phyloP scores from a whole-genome alignment of 2,888 invertebrate genomes.

The Coleophora flavipennella region DNA sequence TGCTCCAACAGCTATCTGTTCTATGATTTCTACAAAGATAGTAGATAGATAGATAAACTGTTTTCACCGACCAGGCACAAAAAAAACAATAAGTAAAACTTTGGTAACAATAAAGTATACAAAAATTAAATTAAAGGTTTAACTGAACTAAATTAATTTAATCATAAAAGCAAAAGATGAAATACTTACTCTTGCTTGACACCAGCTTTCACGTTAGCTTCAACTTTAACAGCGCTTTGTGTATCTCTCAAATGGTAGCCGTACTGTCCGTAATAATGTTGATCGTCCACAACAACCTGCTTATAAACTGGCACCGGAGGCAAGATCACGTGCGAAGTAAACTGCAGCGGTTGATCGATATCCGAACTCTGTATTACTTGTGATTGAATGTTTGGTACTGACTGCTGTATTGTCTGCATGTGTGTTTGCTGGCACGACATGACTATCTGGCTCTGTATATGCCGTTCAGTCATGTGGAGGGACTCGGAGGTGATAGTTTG shows the following conservation, averaged over 20 bases:
- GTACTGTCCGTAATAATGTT: constrained; percentile 45
- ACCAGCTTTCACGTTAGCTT: constrained; percentile 24
- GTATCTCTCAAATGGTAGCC: constrained; percentile 40
- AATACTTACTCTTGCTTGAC: constrained; percentile 19
- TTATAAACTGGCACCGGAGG: constrained; percentile 44
- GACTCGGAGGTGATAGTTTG: constrained; percentile 45
- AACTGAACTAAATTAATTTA: no score
- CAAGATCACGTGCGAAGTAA: constrained; percentile 48
- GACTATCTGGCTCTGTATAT: constrained; percentile 45
- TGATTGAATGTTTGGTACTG: constrained; percentile 18
- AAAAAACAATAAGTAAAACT: no score
- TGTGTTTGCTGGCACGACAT: constrained; percentile 54
- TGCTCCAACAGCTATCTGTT: no score
- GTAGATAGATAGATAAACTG: no score
- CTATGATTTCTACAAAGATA: no score
- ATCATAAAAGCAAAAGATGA: no score
- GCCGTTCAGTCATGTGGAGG: constrained; percentile 38
- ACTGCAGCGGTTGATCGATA: constrained; percentile 42
- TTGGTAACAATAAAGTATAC: no score
- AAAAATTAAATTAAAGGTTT: no score
- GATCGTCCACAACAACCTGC: constrained; percentile 46
- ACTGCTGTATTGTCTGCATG: constrained; percentile 29
- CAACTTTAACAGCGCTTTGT: constrained; percentile 37
- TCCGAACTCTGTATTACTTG: constrained; percentile 36
- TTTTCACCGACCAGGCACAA: no score